Evolutionary conservation across 1,140 invertebrate genomes (phyloP).

Genomic region (Ceratosolen solmsi): DNA sequence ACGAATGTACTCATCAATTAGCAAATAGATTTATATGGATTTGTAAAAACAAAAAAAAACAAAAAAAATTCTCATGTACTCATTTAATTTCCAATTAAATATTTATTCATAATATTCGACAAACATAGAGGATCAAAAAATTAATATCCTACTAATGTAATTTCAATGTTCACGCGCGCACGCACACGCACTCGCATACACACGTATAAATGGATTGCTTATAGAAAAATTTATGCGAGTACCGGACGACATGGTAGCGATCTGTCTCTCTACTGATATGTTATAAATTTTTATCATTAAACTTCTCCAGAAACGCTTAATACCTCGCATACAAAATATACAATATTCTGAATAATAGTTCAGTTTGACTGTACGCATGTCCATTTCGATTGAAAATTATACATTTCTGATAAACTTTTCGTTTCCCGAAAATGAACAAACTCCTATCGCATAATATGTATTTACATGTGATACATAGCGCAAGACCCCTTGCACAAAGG

Average conservation of each 20-base stretch:
- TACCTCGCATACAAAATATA: neutral
- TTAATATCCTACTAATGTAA: too few species aligned
- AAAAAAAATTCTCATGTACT: too few species aligned
- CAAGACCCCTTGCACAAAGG: conserved; percentile 11
- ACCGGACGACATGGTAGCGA: neutral
- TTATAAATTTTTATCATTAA: conserved; percentile 24
- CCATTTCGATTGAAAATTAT: conserved; percentile 44
- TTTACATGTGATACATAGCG: conserved; percentile 24
- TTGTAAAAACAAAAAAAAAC: too few species aligned
- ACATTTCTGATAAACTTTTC: conserved; percentile 33
- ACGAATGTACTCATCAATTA: too few species aligned
- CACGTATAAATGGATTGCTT: too few species aligned
- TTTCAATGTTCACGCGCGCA: too few species aligned
- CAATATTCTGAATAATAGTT: neutral
- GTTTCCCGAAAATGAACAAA: conserved; percentile 17
- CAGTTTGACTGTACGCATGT: neutral
- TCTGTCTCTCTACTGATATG: conserved; percentile 5
- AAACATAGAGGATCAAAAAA: too few species aligned
- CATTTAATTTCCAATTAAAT: too few species aligned
- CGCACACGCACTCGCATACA: too few species aligned
- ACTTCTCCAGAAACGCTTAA: neutral
- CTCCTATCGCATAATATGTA: neutral
- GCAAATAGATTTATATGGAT: too few species aligned
- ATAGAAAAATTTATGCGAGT: neutral
- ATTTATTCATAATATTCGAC: too few species aligned